These are phyloP conservation scores for Vulpes ferrilata DNA, from an alignment of 2,113 vertebrate species.

Conservation along the genomic window DNA sequence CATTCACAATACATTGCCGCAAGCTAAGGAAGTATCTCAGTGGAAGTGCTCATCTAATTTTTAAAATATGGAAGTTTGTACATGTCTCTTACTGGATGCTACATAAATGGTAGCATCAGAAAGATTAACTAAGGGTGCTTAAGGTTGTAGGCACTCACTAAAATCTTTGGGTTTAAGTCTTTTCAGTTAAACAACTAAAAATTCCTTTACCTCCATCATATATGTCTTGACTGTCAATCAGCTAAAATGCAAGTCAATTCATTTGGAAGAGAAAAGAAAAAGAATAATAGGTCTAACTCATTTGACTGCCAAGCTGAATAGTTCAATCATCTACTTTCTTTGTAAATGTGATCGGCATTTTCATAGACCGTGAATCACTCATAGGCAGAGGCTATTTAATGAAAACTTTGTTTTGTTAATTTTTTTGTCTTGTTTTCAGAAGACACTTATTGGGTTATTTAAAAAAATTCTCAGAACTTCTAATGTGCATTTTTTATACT, in stretches of 20 bases:
- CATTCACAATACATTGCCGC: background rate
- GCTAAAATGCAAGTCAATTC: constrained; percentile 40
- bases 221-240: constrained; percentile 34
- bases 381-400: background rate
- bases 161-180: background rate
- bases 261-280: background rate
- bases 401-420: background rate
- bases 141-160: background rate
- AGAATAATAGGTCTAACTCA: background rate
- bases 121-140: background rate
- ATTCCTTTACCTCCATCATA: background rate
- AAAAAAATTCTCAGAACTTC: background rate
- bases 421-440: constrained; percentile 8
- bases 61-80: background rate
- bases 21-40: background rate
- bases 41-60: background rate
- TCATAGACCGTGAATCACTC: constrained; percentile 33
- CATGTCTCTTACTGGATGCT: background rate
- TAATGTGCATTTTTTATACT: background rate
- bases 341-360: constrained; percentile 25
- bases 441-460: background rate
- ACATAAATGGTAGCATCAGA: background rate
- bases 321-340: constrained; percentile 34
- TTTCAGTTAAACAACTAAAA: background rate
- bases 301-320: constrained; percentile 26